phyloP scores from a whole-genome alignment of 2,113 vertebrate species.

The Urocynchramus pylzowi region DNA sequence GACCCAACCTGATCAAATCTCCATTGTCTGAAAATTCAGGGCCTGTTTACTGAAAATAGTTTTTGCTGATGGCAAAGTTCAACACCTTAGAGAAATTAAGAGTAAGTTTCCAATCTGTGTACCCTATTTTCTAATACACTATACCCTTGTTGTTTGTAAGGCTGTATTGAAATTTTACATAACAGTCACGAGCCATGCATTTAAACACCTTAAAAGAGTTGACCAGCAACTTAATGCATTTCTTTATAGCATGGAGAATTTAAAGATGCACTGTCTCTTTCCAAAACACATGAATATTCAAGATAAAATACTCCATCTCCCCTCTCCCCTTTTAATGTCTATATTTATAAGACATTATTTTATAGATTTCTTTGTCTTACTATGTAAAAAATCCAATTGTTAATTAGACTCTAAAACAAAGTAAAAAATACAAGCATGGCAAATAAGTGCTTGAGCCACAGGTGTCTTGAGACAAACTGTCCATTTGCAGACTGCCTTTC shows the following conservation, averaged over 20 bases:
- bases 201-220: conserved; percentile 77
- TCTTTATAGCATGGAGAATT: conserved; percentile 25
- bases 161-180: conserved; percentile 78
- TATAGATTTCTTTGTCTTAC: background rate
- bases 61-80: conserved; percentile 78
- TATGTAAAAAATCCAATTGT: background rate
- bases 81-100: conserved; percentile 72
- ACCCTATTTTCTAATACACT: conserved; percentile 68
- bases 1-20: conserved; percentile 61
- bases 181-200: conserved; percentile 89
- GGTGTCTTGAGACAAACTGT: background rate
- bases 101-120: conserved; percentile 59
- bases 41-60: conserved; percentile 68
- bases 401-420: background rate
- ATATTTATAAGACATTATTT: conserved; percentile 40
- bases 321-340: background rate
- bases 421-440: background rate
- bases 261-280: conserved; percentile 53
- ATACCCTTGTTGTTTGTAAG: conserved; percentile 71
- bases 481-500: background rate
- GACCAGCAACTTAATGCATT: conserved; percentile 81
- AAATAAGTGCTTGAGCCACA: background rate
- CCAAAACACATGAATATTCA: conserved; percentile 10
- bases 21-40: conserved; percentile 66
- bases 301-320: conserved; percentile 20